Evolutionary conservation across 2,113 vertebrate genomes (phyloP), one percentile per base, ranked within the genome.

Genomic region (Bambusicola thoracicus): DNA sequence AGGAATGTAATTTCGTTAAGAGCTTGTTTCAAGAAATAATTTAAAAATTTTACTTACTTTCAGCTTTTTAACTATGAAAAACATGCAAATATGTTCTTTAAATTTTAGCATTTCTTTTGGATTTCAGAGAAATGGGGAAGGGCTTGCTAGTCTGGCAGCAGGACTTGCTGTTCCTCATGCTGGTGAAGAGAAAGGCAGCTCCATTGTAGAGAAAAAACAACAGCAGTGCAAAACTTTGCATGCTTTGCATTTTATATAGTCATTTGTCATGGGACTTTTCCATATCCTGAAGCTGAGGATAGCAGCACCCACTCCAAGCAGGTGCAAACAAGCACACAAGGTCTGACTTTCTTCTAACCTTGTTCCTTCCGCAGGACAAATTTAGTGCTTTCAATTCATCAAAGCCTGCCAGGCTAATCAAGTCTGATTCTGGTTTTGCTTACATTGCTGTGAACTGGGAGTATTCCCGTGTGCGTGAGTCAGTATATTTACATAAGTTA

Each of bases 351-450:
- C 91, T 82, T 70, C 79, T 91, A 89, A 95, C 92, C 87, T 95
- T 96, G 87, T 43, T 94, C 53, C 72, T 94, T 94, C 81, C 0
- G 4, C 68, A 85, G 75, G 81, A 89, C 88, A 75, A 68, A 93
- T 95, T 91, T 94, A 94, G 91, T 69, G 79, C 81, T 79, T 93
- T 68, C 88, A 63, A 89, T 94, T 96, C 86, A 95, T 95, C 95
- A 90, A 89, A 94, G 69, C 62, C 83, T 96, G 86, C 80, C 90
- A 96, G 95, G 82, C 67, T 94, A 96, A 95, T 94, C 89, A 94
- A 93, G 91, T 49, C 65, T 63, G 79, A 93, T 95, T 94, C 93
- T 91, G 94, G 34, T 83, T 81, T 89, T 94, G 85, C 91, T 92
- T 95, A 79, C 78, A 89, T 93, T 77, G 40, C 74, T 77, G 61